Evolutionary conservation across 2,888 invertebrate genomes (phyloP).

Genomic region (Nebria salina): DNA sequence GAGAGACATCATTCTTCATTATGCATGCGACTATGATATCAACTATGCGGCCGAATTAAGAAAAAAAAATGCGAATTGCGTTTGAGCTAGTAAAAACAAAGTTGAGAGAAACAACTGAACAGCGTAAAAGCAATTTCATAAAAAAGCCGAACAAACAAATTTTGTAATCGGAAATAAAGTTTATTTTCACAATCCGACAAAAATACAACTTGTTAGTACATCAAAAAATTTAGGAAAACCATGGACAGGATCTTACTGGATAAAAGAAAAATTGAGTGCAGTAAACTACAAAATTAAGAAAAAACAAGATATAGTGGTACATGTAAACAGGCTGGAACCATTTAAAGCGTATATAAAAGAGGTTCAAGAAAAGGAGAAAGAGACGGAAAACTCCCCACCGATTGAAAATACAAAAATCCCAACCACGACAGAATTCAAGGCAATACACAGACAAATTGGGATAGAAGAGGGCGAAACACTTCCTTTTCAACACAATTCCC

Average conservation of each 20-base stretch:
- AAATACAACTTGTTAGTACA: background rate
- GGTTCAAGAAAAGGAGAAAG: background rate
- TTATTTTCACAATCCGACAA: conserved; percentile 10
- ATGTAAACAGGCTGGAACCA: too few relatives aligned
- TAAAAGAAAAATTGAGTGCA: too few relatives aligned
- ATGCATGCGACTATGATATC: conserved; percentile 17
- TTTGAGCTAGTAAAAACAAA: background rate
- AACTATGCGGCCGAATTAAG: too few relatives aligned
- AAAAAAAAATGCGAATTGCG: conserved; percentile 31
- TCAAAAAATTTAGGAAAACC: conserved; percentile 11
- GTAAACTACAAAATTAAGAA: too few relatives aligned
- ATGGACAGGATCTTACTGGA: conserved; percentile 13
- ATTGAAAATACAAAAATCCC: too few relatives aligned
- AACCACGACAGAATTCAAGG: too few relatives aligned
- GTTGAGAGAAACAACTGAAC: background rate
- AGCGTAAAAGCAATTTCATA: conserved; percentile 18
- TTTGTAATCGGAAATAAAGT: background rate
- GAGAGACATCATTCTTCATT: conserved; percentile 47
- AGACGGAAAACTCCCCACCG: too few relatives aligned
- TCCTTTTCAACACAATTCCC: background rate
- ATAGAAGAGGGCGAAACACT: background rate
- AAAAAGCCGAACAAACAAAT: conserved; percentile 5
- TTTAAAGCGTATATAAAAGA: conserved; percentile 7
- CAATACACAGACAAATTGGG: too few relatives aligned
- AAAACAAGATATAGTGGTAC: too few relatives aligned